Percentiles rank a stretch among this genome's conserved stretches.
phyloP scores from a whole-genome alignment of 2,113 vertebrate species.

The Naja naja region DNA sequence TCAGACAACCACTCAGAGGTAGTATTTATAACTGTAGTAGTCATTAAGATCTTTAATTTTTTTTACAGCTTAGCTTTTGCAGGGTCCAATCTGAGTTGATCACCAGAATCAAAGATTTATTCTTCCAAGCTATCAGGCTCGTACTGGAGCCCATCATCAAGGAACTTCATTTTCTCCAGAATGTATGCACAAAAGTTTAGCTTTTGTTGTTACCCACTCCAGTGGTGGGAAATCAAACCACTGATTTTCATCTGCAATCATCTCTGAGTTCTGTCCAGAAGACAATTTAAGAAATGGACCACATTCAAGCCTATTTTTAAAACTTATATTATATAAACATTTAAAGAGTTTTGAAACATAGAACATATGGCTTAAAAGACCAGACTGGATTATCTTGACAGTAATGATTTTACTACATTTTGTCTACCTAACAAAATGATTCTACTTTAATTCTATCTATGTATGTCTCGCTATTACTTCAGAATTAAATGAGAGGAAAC shows the following conservation, averaged over 20 bases:
- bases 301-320: neutral
- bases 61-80: too few species aligned
- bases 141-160: too few species aligned
- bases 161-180: too few species aligned
- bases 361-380: constrained; percentile 1
- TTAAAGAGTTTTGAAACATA: constrained; percentile 14
- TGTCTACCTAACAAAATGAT: neutral
- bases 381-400: neutral
- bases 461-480: neutral
- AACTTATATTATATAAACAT: neutral
- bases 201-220: neutral
- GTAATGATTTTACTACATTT: neutral
- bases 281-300: neutral
- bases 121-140: too few species aligned
- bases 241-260: neutral
- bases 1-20: too few species aligned
- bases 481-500: neutral
- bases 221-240: neutral
- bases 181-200: neutral
- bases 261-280: neutral
- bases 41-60: too few species aligned
- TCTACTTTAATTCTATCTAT: neutral
- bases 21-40: too few species aligned
- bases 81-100: too few species aligned
- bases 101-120: too few species aligned